Evolutionary conservation across 2,113 vertebrate genomes (phyloP), one percentile per base, ranked within the genome.

Genomic region (Bos javanicus): DNA sequence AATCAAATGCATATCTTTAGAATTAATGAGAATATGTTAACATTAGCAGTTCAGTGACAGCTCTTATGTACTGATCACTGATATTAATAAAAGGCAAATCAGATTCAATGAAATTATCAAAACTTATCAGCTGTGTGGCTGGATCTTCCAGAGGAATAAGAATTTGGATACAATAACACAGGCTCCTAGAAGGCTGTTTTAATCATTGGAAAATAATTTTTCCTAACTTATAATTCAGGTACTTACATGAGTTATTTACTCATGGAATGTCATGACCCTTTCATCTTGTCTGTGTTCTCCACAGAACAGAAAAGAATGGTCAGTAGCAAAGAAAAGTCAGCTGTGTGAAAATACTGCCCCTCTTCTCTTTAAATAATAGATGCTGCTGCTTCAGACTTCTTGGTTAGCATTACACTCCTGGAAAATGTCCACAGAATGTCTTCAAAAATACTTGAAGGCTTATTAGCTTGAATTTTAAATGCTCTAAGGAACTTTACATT

Each of bases 391-490:
- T 86, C 43, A 64, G 33, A 6, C 52, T 59, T n/a, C 33, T 90
- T 48, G 39, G 17, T 87, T 71, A 87, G 71, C 56, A 23, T 95
- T 64, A 74, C 43, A 50, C 19, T 93, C 67, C 86, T 90, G 43
- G 88, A 82, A 67, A 82, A 59, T n/a, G 43, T 89, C 90, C 78
- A 64, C 11, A 83, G 71, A 11, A 46, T 87, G 25, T 12, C 52
- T 96, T 96, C 1, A 21, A 56, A 83, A 83, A 39, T 84, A 39
- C 74, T 62, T 91, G 78, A 83, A 62, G 91, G 43, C 19, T 84
- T 93, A 64, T 83, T 85, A n/a, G 25, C 74, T 95, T 97, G 62
- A 52, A 76, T 93, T 92, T 94, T 87, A 94, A 92, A 83, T 91
- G 60, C 7, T 94, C 76, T 94, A 46, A 95, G 52, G 46, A 92